Evolutionary conservation across 1,140 invertebrate species (phyloP).

Genomic region (Wasmannia auropunctata): DNA sequence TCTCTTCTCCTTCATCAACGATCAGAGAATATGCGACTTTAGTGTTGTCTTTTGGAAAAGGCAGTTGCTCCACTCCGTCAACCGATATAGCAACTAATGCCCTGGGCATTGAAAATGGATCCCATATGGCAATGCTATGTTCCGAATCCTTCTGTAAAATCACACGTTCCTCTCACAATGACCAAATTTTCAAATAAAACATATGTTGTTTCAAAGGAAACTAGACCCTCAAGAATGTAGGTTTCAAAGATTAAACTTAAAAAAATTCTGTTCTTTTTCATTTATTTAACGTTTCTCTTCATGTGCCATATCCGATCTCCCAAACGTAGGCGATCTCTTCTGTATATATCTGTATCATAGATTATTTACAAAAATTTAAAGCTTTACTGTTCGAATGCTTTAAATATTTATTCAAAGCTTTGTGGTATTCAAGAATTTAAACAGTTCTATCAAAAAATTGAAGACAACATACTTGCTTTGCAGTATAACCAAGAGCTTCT

Average conservation of each 20-base stretch:
- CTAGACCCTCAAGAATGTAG: not conserved
- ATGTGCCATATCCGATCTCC: no score
- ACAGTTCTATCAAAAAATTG: not conserved
- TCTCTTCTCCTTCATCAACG: slow-evolving; percentile 88
- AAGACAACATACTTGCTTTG: slow-evolving; percentile 85
- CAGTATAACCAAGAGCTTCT: slow-evolving; percentile 89
- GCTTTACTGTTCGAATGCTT: not conserved
- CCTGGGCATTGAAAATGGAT: slow-evolving; percentile 92
- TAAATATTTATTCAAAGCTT: slow-evolving; percentile 7
- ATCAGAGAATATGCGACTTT: slow-evolving; percentile 85
- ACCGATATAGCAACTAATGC: slow-evolving; percentile 91
- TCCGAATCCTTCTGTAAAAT: slow-evolving; percentile 88
- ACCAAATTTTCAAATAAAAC: slow-evolving; percentile 28
- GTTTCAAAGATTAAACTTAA: not conserved
- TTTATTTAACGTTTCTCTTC: not conserved
- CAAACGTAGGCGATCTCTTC: no score
- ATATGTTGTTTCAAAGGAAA: not conserved
- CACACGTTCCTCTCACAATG: not conserved
- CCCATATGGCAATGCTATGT: slow-evolving; percentile 89
- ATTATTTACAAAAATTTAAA: not conserved
- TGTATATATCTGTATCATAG: no score
- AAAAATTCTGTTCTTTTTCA: not conserved
- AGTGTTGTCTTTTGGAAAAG: slow-evolving; percentile 83
- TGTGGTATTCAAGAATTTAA: not conserved
- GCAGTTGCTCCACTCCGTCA: slow-evolving; percentile 88